Conservation (phyloP, 2,888 invertebrate species). For the Tetranychus piercei region DNA sequence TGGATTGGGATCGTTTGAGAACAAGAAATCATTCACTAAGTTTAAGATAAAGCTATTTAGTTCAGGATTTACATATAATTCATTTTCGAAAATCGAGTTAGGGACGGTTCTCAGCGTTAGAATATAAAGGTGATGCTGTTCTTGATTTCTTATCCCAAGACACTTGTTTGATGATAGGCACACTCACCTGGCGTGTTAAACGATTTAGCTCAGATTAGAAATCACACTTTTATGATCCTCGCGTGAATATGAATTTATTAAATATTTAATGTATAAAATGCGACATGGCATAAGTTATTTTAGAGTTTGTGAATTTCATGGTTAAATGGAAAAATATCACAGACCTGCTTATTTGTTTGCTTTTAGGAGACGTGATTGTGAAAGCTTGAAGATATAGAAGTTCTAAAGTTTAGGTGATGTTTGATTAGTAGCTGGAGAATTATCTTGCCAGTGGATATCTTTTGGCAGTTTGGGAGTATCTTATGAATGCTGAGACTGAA, state of each 20-base stretch:
- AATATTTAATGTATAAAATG: slow-evolving; percentile 81
- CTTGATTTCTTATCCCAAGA: slow-evolving; percentile 40
- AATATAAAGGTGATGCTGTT: slow-evolving; percentile 88
- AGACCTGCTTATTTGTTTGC: slow-evolving; percentile 26
- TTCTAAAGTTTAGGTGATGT: slow-evolving; percentile 94
- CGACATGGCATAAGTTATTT: slow-evolving; percentile 74
- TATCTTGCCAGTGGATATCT: slow-evolving; percentile 83
- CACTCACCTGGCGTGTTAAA: slow-evolving; percentile 92
- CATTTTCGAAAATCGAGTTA: slow-evolving; percentile 82
- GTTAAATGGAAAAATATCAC: not conserved
- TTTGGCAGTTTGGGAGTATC: slow-evolving; percentile 78
- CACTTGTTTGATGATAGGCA: slow-evolving; percentile 80
- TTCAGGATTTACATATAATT: slow-evolving; percentile 95
- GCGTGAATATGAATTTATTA: slow-evolving; percentile 86
- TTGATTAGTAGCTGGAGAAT: slow-evolving; percentile 94
- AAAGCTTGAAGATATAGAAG: slow-evolving; percentile 89
- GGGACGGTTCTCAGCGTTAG: slow-evolving; percentile 95
- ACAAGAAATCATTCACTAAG: slow-evolving; percentile 59
- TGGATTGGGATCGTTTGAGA: slow-evolving; percentile 44
- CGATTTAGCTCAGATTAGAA: slow-evolving; percentile 95
- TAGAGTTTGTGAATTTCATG: slow-evolving; percentile 62
- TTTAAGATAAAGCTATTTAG: slow-evolving; percentile 71
- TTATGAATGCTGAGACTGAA: slow-evolving; percentile 75
- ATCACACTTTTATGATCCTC: slow-evolving; percentile 92
- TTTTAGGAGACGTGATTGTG: slow-evolving; percentile 57